Conservation (phyloP, 2,888 invertebrate species). For the Temnothorax unifasciatus region DNA sequence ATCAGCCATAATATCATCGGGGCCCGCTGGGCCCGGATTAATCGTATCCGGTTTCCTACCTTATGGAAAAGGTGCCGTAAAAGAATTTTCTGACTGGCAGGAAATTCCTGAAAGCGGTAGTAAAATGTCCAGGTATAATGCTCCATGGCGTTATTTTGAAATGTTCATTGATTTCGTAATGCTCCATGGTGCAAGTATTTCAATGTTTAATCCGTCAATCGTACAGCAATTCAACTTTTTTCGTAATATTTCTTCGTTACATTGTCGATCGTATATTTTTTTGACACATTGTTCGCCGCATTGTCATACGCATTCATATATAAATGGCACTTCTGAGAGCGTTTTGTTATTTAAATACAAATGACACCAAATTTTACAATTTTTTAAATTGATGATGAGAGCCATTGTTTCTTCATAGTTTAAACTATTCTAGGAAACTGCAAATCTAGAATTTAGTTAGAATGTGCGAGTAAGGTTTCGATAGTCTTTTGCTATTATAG, state of each 20-base stretch:
- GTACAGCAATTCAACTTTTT: not conserved
- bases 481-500: constrained; percentile 10
- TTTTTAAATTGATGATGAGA: not conserved
- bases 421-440: constrained; percentile 5
- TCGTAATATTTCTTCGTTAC: not conserved
- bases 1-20: constrained; percentile 83
- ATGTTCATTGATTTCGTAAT: constrained; percentile 27
- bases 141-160: not conserved
- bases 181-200: not conserved
- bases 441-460: constrained; percentile 26
- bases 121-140: constrained; percentile 30
- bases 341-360: not conserved
- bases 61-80: constrained; percentile 74
- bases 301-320: not conserved
- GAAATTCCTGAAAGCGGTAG: constrained; percentile 19
- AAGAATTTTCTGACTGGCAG: constrained; percentile 62
- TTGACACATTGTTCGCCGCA: not conserved
- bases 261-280: not conserved
- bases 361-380: not conserved
- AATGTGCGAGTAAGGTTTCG: constrained; percentile 3
- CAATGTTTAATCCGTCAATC: not conserved
- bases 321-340: not conserved
- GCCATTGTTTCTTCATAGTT: not conserved
- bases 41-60: constrained; percentile 81
- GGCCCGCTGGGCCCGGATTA: constrained; percentile 79